Evolutionary conservation across 2,797 vertebrate species (phyloP).

Genomic region (Mycteria americana): DNA sequence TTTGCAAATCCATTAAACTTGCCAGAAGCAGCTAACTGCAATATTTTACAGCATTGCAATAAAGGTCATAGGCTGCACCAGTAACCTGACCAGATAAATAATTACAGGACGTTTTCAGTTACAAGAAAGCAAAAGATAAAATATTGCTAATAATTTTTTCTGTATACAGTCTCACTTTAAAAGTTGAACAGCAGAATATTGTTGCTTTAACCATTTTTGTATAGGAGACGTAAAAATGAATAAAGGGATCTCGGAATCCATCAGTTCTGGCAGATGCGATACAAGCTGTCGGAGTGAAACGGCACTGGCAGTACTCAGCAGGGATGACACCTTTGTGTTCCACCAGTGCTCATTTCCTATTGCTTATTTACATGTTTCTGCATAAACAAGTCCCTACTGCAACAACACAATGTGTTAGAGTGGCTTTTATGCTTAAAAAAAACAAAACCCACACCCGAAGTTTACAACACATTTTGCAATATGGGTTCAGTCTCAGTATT

Average conservation of each 20-base stretch:
- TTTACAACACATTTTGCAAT: background rate
- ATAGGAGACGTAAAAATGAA: background rate
- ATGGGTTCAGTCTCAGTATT: background rate
- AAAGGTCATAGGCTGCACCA: background rate
- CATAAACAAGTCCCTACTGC: background rate
- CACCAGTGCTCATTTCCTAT: background rate
- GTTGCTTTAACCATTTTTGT: background rate
- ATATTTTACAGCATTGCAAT: background rate
- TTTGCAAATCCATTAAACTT: background rate
- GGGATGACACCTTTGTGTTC: background rate
- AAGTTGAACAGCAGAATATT: background rate
- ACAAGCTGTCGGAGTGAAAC: background rate
- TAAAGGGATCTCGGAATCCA: background rate
- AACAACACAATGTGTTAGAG: background rate
- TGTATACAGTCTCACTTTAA: background rate
- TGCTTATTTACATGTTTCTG: background rate
- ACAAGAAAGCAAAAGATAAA: background rate
- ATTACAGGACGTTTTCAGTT: background rate
- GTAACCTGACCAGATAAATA: background rate
- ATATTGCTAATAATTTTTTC: background rate
- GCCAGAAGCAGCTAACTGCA: background rate
- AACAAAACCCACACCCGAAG: too few relatives aligned
- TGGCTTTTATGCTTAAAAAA: background rate
- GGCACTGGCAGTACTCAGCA: fast-evolving
- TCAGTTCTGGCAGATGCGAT: fast-evolving